Evolutionary conservation across 2,888 invertebrate species (phyloP), one percentile per base, ranked within the genome.

Genomic region (Drosophila phalerata): DNA sequence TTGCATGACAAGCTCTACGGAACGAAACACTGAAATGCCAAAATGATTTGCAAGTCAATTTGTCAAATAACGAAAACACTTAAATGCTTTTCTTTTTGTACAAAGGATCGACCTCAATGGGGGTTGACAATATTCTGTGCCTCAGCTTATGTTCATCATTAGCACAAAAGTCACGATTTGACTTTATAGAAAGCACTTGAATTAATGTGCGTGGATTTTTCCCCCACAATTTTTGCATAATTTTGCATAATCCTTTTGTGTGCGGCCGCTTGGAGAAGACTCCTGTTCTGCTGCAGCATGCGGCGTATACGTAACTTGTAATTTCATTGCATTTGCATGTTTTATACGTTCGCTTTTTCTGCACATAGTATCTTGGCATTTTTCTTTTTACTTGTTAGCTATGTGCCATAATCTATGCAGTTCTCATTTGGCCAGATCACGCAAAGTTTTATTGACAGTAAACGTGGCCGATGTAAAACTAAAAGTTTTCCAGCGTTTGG

Each of bases 161-260:
- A 90, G 90, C 73, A 82, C 73, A 81, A 79, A 80, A 81, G 91
- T 90, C 90, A 90, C 90, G 91, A 91, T 90, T 89, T 80, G 84
- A 79, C 81, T 81, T 87, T 89, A 87, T 87, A 79, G 86, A 89
- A 88, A 85, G 86, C 83, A 89, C 88, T 87, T 89, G 79, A 88
- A 83, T 88, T 87, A 88, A 89, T 87, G 88, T 79, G 89, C 79
- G 78, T 81, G 77, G 85, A 79, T 84, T 89, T 81, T 75, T 79
- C 70, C 65, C 49, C 61, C 22, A 63, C 65, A 60, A 64, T 65
- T 74, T 76, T 72, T 72, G 81, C 87, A 85, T 86, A 84, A 85
- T 88, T 85, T 85, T 83, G 78, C 84, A 86, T 88, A 85, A 85
- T 83, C 84, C 84, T 83, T 88, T 85, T 76, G 72, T 69, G 60